A percentile compares a stretch with the other conserved stretches of the same genome.
Conservation (phyloP, 1,140 invertebrate species). For the Lithobius niger region DNA sequence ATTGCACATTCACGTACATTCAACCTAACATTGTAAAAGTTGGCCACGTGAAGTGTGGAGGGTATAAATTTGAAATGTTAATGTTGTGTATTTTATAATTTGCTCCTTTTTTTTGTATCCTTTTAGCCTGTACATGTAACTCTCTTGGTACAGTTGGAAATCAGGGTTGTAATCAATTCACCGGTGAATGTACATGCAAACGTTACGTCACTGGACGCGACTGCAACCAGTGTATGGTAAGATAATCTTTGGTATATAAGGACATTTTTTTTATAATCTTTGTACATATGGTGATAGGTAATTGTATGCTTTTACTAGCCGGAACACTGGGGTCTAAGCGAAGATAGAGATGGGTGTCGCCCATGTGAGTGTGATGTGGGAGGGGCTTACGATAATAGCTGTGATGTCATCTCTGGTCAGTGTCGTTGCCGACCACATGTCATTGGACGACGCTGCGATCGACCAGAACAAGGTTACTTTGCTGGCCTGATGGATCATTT, state of each 20-base stretch:
- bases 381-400: conserved; percentile 71
- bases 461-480: conserved; percentile 78
- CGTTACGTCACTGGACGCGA: conserved; percentile 76
- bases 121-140: conserved; percentile 68
- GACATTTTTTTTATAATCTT: no score
- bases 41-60: no score
- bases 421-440: conserved; percentile 77
- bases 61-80: background rate
- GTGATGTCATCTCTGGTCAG: conserved; percentile 79
- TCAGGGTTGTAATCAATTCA: conserved; percentile 73
- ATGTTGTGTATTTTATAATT: no score
- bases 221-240: conserved; percentile 74
- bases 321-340: conserved; percentile 65
- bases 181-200: conserved; percentile 85
- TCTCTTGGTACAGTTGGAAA: conserved; percentile 71
- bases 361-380: conserved; percentile 84
- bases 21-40: no score
- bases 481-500: conserved; percentile 68
- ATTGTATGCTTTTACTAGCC: no score
- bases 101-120: conserved; percentile 8
- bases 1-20: no score
- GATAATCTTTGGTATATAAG: no score
- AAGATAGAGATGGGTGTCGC: conserved; percentile 78
- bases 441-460: conserved; percentile 70
- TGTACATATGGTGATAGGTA: no score